Conservation (phyloP, 1,140 invertebrate species). For the Caenorhabditis inopinata region DNA sequence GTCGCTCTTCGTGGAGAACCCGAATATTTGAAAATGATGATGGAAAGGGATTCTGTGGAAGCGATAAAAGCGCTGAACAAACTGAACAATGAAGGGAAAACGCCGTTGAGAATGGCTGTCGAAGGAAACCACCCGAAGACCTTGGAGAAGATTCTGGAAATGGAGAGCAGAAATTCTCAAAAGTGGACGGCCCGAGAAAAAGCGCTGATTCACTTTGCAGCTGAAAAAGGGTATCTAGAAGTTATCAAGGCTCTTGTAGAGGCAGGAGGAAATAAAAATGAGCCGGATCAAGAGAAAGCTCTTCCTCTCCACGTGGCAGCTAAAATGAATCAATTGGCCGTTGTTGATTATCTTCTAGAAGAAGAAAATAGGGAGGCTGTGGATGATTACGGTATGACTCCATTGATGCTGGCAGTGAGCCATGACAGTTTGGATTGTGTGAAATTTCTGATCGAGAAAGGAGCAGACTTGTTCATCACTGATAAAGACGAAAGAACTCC, state of each 20-base stretch:
- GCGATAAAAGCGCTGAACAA: neutral
- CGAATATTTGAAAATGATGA: neutral
- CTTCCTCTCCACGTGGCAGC: slow-evolving; percentile 43
- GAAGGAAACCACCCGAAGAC: slow-evolving; percentile 37
- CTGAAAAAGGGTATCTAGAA: slow-evolving; percentile 66
- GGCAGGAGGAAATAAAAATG: slow-evolving; percentile 62
- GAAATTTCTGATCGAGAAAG: slow-evolving; percentile 8
- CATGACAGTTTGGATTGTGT: neutral
- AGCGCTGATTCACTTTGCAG: slow-evolving; percentile 67
- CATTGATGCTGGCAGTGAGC: slow-evolving; percentile 33
- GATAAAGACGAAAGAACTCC: slow-evolving; percentile 26
- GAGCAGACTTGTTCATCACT: neutral
- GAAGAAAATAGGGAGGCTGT: neutral
- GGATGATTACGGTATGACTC: slow-evolving; percentile 40
- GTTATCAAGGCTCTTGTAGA: slow-evolving; percentile 67
- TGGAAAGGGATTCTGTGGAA: neutral
- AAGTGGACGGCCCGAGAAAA: slow-evolving; percentile 28
- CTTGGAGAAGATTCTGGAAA: slow-evolving; percentile 29
- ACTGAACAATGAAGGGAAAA: slow-evolving; percentile 44
- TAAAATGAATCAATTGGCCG: slow-evolving; percentile 31
- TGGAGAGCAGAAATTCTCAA: slow-evolving; percentile 59
- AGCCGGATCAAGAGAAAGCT: neutral
- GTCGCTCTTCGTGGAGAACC: slow-evolving; percentile 12
- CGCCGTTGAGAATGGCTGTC: slow-evolving; percentile 39
- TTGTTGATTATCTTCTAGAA: slow-evolving; percentile 20